phyloP scores from a whole-genome alignment of 53 echinoderm and acorn worm species.

The Pentamera pediparva region DNA sequence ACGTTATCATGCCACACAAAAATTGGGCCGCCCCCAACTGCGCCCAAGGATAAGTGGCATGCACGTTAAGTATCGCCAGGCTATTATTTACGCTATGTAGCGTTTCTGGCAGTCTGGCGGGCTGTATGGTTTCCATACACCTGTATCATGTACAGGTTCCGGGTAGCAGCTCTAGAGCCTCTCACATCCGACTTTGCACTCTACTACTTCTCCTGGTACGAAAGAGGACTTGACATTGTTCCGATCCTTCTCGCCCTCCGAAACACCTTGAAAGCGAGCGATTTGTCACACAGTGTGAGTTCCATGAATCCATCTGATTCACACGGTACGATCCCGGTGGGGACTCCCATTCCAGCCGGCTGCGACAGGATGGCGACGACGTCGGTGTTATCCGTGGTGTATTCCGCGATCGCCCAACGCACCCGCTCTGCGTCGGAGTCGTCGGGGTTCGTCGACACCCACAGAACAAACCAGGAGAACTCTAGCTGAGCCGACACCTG shows the following conservation, averaged over 20 bases:
- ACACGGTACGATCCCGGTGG: neutral
- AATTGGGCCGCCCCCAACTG: no score
- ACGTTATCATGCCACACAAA: no score
- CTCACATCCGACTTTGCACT: neutral
- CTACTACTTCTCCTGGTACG: neutral
- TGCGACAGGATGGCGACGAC: constrained; percentile 20
- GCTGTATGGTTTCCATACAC: no score
- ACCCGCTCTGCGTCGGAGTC: neutral
- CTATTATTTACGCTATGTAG: no score
- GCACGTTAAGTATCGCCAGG: no score
- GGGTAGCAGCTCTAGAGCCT: neutral
- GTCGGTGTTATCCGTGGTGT: neutral
- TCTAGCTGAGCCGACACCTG: constrained; percentile 4
- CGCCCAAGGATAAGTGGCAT: no score
- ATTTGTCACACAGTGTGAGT: neutral
- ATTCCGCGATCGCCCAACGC: constrained; percentile 17
- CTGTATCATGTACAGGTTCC: no score
- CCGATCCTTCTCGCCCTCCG: neutral
- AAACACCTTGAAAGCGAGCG: neutral
- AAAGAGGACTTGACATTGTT: neutral
- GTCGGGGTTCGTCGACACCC: neutral
- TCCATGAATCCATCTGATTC: neutral
- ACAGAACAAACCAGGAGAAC: constrained; percentile 23
- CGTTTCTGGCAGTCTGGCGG: no score
- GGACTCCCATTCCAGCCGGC: constrained; percentile 3